Conservation (phyloP, 2,797 vertebrate genomes). For the Amazona finschi region DNA sequence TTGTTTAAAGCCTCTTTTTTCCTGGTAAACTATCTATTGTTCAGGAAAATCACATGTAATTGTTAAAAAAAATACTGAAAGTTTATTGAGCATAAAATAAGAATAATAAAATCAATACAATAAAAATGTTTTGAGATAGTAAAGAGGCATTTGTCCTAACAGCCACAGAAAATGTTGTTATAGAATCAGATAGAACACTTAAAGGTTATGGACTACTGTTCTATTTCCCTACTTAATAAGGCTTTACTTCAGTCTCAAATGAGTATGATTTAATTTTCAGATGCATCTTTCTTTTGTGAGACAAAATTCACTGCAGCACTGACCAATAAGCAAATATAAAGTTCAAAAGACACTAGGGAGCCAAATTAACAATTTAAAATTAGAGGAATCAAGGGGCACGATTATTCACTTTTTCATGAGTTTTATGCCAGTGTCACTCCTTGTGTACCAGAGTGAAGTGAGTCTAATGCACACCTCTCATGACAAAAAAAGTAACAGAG, state of each 20-base stretch:
- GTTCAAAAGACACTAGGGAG: not conserved
- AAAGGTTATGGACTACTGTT: constrained; percentile 35
- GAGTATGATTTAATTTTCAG: constrained; percentile 41
- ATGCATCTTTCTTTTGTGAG: not conserved
- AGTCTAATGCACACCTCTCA: not conserved
- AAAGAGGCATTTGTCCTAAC: constrained; percentile 23
- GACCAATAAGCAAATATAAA: not conserved
- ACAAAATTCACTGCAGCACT: not conserved
- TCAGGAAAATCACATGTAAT: constrained; percentile 10
- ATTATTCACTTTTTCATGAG: not conserved
- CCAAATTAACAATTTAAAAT: not conserved
- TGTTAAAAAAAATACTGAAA: constrained; percentile 29
- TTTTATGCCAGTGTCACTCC: not conserved
- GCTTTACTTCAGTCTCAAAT: not conserved
- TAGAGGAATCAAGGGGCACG: not conserved
- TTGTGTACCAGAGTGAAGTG: not conserved
- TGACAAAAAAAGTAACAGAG: not conserved
- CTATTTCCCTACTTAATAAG: constrained; percentile 42
- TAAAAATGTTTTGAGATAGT: constrained; percentile 21
- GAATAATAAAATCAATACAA: constrained; percentile 59
- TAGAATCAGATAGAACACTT: constrained; percentile 15
- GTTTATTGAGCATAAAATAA: constrained; percentile 52
- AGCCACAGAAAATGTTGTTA: not conserved
- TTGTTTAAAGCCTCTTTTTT: not conserved
- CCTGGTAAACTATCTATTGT: not conserved